Evolutionary conservation across 2,797 vertebrate genomes (phyloP).

Genomic region (Diplodus sargus): DNA sequence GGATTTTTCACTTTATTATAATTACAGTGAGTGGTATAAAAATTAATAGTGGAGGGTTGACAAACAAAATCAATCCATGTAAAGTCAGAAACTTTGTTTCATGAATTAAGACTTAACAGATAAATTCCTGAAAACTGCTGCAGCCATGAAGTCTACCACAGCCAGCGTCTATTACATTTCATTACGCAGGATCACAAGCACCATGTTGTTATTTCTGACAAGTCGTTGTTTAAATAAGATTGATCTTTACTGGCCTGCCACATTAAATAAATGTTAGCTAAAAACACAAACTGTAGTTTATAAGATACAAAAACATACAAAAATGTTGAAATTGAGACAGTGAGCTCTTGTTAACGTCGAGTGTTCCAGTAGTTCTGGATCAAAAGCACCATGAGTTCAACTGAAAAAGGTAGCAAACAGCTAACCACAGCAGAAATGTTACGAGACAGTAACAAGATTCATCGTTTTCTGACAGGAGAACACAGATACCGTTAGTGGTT

Average conservation of each 20-base stretch:
- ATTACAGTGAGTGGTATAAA: slow-evolving; percentile 41
- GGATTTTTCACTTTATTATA: slow-evolving; percentile 19
- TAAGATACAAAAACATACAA: slow-evolving; percentile 36
- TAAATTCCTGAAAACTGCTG: slow-evolving; percentile 48
- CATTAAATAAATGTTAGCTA: slow-evolving; percentile 40
- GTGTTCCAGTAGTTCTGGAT: slow-evolving; percentile 55
- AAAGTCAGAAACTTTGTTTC: slow-evolving; percentile 28
- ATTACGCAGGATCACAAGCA: slow-evolving; percentile 57
- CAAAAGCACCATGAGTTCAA: slow-evolving; percentile 65
- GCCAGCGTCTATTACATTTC: slow-evolving; percentile 27
- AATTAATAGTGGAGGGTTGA: slow-evolving; percentile 13
- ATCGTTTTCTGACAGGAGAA: slow-evolving; percentile 6
- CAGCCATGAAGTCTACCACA: slow-evolving; percentile 33
- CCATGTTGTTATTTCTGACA: slow-evolving; percentile 40
- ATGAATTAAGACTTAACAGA: slow-evolving; percentile 26
- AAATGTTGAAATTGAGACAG: slow-evolving; percentile 19
- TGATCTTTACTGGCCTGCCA: slow-evolving; percentile 40
- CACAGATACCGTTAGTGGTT: slow-evolving; percentile 33
- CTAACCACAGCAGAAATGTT: slow-evolving; percentile 18
- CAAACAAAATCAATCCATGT: slow-evolving; percentile 16
- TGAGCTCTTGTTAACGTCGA: slow-evolving; percentile 7
- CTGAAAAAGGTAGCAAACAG: slow-evolving; percentile 28
- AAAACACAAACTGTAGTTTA: slow-evolving; percentile 37
- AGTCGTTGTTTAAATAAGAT: slow-evolving; percentile 36
- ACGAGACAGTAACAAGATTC: not conserved